Evolutionary conservation across 2,113 vertebrate species (phyloP).

Genomic region (Pao palembangensis): DNA sequence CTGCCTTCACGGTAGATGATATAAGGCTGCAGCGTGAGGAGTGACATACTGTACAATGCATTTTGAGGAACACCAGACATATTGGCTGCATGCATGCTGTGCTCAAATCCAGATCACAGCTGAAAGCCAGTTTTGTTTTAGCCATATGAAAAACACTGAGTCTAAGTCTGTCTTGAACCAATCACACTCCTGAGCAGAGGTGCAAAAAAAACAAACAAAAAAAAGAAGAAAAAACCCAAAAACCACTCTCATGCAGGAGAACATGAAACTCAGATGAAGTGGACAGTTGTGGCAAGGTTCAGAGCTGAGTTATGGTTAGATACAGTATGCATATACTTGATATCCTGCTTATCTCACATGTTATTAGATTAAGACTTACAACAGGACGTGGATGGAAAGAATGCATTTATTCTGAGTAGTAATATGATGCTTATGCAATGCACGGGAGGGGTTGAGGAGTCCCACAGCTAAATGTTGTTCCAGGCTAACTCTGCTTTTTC

Average conservation of each 20-base stretch:
- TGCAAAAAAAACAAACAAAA: too few relatives aligned
- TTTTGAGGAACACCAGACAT: slow-evolving; percentile 44
- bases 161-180: neutral
- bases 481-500: neutral
- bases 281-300: too few relatives aligned
- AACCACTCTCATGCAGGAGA: too few relatives aligned
- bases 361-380: neutral
- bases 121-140: slow-evolving; percentile 19
- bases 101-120: slow-evolving; percentile 34
- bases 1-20: slow-evolving; percentile 59
- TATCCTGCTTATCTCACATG: neutral
- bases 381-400: neutral
- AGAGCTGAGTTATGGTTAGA: neutral
- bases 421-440: slow-evolving; percentile 5
- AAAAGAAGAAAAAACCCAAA: too few relatives aligned
- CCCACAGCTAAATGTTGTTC: neutral
- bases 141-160: neutral
- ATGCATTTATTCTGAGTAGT: neutral
- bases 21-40: slow-evolving; percentile 51
- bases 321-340: neutral
- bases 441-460: slow-evolving; percentile 1
- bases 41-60: slow-evolving; percentile 55
- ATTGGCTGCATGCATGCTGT: slow-evolving; percentile 32
- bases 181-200: neutral
- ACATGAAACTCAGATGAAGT: too few relatives aligned